These are phyloP conservation scores for Jordanella pulchra DNA, from an alignment of 2,797 vertebrate species.

Conservation along the genomic window DNA sequence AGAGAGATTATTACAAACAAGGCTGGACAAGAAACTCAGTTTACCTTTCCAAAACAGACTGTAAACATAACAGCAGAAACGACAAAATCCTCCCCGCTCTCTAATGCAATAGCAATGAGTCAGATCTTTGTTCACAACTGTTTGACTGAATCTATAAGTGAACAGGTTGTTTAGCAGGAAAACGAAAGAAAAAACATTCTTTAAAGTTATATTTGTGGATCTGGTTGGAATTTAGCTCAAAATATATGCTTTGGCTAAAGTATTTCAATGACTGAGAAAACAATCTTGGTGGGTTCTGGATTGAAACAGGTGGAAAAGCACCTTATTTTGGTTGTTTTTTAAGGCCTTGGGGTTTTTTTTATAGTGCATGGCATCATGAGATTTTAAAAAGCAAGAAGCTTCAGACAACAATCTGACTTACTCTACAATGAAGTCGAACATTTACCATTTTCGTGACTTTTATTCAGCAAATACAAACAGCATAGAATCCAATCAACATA, in stretches of 20 bases:
- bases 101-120: background rate
- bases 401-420: background rate
- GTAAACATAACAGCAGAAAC: background rate
- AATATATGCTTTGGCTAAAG: background rate
- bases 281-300: no score
- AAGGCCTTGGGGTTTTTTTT: background rate
- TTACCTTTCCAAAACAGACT: background rate
- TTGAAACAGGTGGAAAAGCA: no score
- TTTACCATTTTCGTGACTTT: background rate
- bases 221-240: background rate
- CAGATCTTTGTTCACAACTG: background rate
- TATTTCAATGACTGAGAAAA: slow-evolving; percentile 1
- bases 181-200: background rate
- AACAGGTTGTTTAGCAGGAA: background rate
- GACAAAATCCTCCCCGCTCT: background rate
- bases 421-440: background rate
- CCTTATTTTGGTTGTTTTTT: no score
- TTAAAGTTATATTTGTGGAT: background rate
- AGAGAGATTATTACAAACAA: background rate
- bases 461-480: background rate
- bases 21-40: background rate
- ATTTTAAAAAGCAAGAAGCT: background rate
- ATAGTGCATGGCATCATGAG: background rate
- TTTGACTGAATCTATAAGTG: background rate
- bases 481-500: background rate